Evolutionary conservation across 30 jellyfish, hydroid and myxozoan species (phyloP), one percentile per base, ranked within the genome.

Genomic region (Morbakka virulenta): DNA sequence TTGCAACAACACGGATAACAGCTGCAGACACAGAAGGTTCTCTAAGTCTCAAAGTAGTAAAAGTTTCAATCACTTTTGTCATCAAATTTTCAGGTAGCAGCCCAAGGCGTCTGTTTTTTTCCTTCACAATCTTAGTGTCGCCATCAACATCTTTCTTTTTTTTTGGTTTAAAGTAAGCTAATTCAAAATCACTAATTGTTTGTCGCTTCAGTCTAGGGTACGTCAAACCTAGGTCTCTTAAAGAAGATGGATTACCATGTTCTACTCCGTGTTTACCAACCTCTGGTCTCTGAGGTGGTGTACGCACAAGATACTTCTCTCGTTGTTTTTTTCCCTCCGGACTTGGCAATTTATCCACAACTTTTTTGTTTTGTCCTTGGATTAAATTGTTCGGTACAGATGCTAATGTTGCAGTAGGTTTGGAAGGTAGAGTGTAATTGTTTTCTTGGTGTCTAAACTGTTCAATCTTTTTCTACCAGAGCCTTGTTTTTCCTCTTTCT

Each of bases 211-310:
- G 26, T 57, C 69, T 52, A 17, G 88, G 81, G 26, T 77, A 77
- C 21, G 32, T 62, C 28, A 20, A 20, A 24, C 61, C 82, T 23
- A 77, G 29, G 35, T 1, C 26, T 24, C 82, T 12, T 2, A 72
- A 17, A 31, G 88, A 79, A 31, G 50, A 61, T 31, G 82, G 71
- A 31, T 61, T 77, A 30, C 88, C 88, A 34, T 77, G 50, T 25
- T 32, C 32, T n/a, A 52, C 72, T 2, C 80, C 88, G 36, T 33
- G 82, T 36, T 77, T 32, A 17, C 86, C 87, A 30, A 79, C 67
- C 77, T 68, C 77, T 34, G 85, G 85, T 79, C 91, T 79, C 78
- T 51, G 86, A 68, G 80, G 64, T 72, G 84, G 80, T 72, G 84
- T 68, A 71, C 76, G 35, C 17, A 68, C 81, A 68, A 79, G 81